Evolutionary conservation across 2,888 invertebrate genomes (phyloP).

Genomic region (Apamea epomidion): DNA sequence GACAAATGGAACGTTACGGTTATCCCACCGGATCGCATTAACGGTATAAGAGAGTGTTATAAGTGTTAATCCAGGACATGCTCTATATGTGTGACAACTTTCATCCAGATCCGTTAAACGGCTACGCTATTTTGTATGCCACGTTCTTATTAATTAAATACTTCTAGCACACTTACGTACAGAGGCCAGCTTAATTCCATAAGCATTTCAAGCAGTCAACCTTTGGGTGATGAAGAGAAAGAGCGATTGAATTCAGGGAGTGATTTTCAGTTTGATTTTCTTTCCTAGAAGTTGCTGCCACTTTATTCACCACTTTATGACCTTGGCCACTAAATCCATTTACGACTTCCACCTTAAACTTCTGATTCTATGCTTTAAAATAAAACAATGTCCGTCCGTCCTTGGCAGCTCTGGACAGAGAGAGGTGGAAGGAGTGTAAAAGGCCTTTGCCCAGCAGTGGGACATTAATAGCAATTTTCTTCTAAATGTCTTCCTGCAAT

Average conservation of each 20-base stretch:
- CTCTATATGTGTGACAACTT: background rate
- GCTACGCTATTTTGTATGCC: background rate
- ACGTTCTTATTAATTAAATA: background rate
- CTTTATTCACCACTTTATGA: background rate
- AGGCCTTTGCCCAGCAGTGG: too few species aligned
- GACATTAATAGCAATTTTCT: too few species aligned
- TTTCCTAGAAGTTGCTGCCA: background rate
- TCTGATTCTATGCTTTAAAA: background rate
- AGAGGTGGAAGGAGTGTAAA: too few species aligned
- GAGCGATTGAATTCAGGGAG: background rate
- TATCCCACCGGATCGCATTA: too few species aligned
- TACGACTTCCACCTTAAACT: background rate
- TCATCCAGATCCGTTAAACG: background rate
- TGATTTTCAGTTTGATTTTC: background rate
- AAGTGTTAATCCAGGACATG: too few species aligned
- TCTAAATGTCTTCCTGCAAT: too few species aligned
- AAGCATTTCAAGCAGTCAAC: background rate
- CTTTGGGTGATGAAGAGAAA: background rate
- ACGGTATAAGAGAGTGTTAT: background rate
- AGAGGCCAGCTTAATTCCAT: background rate
- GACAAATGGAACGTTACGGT: too few species aligned
- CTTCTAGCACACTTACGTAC: background rate
- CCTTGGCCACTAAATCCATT: background rate
- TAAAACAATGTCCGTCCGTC: too few species aligned
- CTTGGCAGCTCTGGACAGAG: too few species aligned